A percentile compares a stretch with the other conserved stretches of the same genome.
Evolutionary conservation across 2,888 invertebrate genomes (phyloP).

Genomic region (Himalopsyche anomala): DNA sequence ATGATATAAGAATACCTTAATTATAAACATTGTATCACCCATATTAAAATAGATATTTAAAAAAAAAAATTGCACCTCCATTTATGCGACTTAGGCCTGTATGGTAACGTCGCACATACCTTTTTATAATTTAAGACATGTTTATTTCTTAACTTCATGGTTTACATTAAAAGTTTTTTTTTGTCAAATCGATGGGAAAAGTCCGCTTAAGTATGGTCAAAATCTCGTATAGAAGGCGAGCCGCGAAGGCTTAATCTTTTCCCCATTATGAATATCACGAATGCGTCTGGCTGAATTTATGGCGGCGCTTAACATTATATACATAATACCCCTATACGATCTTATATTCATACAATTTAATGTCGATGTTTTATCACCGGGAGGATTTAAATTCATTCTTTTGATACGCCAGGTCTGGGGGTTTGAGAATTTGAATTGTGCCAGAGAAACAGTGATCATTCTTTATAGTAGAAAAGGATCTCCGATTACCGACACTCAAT

Average conservation of each 20-base stretch:
- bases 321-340: slow-evolving; percentile 44
- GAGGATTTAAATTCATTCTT: slow-evolving; percentile 63
- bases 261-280: slow-evolving; percentile 61
- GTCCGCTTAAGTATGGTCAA: neutral
- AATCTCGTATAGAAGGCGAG: neutral
- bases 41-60: too few relatives aligned
- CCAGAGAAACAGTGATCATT: slow-evolving; percentile 31
- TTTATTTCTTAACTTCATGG: too few relatives aligned
- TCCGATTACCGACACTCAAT: slow-evolving; percentile 62
- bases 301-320: slow-evolving; percentile 63
- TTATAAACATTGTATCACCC: too few relatives aligned
- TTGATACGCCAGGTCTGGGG: slow-evolving; percentile 56
- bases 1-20: too few relatives aligned
- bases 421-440: slow-evolving; percentile 52
- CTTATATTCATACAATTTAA: slow-evolving; percentile 62
- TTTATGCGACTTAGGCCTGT: too few relatives aligned
- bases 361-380: slow-evolving; percentile 60
- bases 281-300: slow-evolving; percentile 60
- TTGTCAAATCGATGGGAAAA: too few relatives aligned
- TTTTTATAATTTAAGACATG: too few relatives aligned
- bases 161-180: too few relatives aligned
- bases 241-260: slow-evolving; percentile 55
- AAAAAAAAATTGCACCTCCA: too few relatives aligned
- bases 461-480: slow-evolving; percentile 60
- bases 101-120: too few relatives aligned